Base-by-base conservation (phyloP, 2,888 invertebrate species). In the Asteroscopus sphinx region DNA sequence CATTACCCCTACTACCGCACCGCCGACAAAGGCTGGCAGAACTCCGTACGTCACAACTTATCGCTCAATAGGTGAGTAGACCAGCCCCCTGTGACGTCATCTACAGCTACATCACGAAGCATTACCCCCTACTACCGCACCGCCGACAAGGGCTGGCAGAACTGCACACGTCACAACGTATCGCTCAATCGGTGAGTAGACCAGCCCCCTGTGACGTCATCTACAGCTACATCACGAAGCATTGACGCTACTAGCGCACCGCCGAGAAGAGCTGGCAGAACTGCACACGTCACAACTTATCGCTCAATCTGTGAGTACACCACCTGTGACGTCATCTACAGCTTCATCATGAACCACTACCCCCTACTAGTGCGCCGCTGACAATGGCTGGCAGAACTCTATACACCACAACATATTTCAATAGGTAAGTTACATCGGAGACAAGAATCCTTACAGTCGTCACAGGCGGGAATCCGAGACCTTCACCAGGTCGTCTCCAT, bases 241-340 rank as follows among this genome's bases (percentile, higher is more conserved):
- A 21, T 21, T 21, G 6, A 4, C 21, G 5, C 21, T 21, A 21
- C 1, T 8, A 99, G 89, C 96, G 99, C 87, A 99, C 98, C 68
- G 99, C 99, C 3, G 99, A 99, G 87, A 99, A 99, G 94, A 99
- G 99, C 68, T 99, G 99, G 99, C 99, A 99, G 95, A 99, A 99
- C 95, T 99, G 98, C 52, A 99, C 99, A 82, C 96, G 99, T 75
- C 99, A 99, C 95, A 99, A 99, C 92, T 95, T 99, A 77, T 98
- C 98, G 85, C 96, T 99, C 68, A 99, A 99, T 95, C 97, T 98
- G 95, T 98, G 40, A 64, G 41, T 47, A 4, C 15, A 15, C 3
- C 12, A 21, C 1, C 21, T 21, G 4, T 21, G 21, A 21, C 21
- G 21, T 4, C 21, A 21, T 21, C 4, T 21, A 21, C 21, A 21